A percentile compares a stretch with the other conserved stretches of the same genome.
Evolutionary conservation across 2,888 invertebrate genomes (phyloP).

Genomic region (Flabesymbios commensalis): DNA sequence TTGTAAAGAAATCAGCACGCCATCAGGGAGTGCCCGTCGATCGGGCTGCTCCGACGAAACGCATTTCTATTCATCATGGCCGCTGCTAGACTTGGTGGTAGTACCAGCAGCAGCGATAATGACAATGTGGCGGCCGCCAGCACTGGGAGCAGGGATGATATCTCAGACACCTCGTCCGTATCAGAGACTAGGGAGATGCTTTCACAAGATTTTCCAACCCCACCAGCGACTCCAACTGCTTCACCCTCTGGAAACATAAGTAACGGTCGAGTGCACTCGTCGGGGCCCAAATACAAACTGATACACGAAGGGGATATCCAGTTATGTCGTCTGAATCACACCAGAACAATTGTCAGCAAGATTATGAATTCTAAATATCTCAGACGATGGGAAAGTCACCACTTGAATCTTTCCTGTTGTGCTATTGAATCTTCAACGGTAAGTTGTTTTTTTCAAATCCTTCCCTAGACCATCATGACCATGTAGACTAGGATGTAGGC

Average conservation of each 20-base stretch:
- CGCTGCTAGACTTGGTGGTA: too few relatives aligned
- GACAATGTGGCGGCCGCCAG: too few relatives aligned
- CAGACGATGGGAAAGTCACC: conserved; percentile 78
- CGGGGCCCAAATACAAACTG: conserved; percentile 67
- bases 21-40: too few relatives aligned
- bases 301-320: conserved; percentile 75
- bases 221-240: conserved; percentile 1
- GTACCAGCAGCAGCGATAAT: too few relatives aligned
- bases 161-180: background rate
- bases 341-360: conserved; percentile 77
- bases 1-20: too few relatives aligned
- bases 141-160: background rate
- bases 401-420: conserved; percentile 71
- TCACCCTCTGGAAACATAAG: background rate
- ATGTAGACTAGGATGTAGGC: too few relatives aligned
- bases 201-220: background rate
- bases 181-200: background rate
- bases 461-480: too few relatives aligned
- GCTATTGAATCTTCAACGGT: conserved; percentile 77
- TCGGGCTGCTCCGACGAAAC: too few relatives aligned
- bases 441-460: conserved; percentile 55
- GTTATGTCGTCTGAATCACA: conserved; percentile 77
- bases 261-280: background rate
- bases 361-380: conserved; percentile 78
- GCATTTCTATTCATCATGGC: too few relatives aligned